Percentiles rank a stretch among this genome's conserved stretches.
Evolutionary conservation across 2,888 invertebrate genomes (phyloP).

Genomic region (Thera britannica): DNA sequence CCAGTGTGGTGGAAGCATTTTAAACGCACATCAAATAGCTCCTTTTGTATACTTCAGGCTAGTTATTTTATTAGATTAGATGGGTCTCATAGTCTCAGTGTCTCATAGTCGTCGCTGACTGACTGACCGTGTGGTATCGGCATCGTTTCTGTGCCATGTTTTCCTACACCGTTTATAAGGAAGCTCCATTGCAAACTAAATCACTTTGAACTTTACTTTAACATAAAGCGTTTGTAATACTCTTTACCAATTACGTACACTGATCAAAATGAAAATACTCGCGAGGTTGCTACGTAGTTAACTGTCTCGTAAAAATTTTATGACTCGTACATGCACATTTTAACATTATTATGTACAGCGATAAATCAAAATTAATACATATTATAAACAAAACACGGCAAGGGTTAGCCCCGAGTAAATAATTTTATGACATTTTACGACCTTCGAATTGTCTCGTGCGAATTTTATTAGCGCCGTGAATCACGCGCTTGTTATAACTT

Average conservation of each 20-base stretch:
- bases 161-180: too few species aligned
- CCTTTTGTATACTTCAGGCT: too few species aligned
- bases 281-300: constrained; percentile 72
- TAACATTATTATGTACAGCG: constrained; percentile 70
- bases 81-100: too few species aligned
- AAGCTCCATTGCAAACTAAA: not conserved
- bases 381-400: constrained; percentile 71
- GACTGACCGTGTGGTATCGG: too few species aligned
- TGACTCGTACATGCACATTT: constrained; percentile 76
- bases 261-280: constrained; percentile 72
- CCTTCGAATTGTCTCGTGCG: constrained; percentile 69
- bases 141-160: too few species aligned
- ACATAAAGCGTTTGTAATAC: constrained; percentile 41
- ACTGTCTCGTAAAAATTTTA: constrained; percentile 78
- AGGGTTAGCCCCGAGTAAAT: constrained; percentile 71
- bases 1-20: not conserved
- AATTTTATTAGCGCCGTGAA: constrained; percentile 69
- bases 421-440: constrained; percentile 73
- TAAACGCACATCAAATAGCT: not conserved
- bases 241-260: constrained; percentile 59
- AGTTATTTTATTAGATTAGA: too few species aligned
- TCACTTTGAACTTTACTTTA: constrained; percentile 7
- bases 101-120: too few species aligned
- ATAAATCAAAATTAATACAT: constrained; percentile 78
- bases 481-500: constrained; percentile 47